phyloP scores from a whole-genome alignment of 2,888 invertebrate species.

The Lypha dubia region DNA sequence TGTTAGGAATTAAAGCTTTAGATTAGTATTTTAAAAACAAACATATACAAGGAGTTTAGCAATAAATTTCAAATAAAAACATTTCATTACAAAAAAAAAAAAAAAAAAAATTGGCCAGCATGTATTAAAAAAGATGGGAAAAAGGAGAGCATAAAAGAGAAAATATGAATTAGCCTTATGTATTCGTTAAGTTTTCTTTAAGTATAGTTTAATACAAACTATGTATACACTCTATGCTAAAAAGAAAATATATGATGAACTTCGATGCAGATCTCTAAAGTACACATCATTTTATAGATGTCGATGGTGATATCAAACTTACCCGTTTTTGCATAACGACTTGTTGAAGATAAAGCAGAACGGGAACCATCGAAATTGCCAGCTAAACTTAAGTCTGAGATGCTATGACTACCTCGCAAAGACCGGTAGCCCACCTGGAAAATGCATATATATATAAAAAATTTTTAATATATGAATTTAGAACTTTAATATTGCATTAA shows the following conservation, averaged over 20 bases:
- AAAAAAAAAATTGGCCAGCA: constrained; percentile 59
- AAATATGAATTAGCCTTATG: constrained; percentile 49
- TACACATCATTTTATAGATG: neutral
- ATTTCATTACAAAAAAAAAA: neutral
- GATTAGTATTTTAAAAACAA: constrained; percentile 74
- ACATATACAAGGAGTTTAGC: constrained; percentile 23
- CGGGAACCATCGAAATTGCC: constrained; percentile 82
- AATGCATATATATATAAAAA: no score
- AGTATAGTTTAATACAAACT: neutral
- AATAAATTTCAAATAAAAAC: constrained; percentile 18
- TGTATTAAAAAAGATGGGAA: constrained; percentile 53
- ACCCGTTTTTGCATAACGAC: constrained; percentile 84
- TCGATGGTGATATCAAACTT: constrained; percentile 74
- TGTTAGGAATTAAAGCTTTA: constrained; percentile 77
- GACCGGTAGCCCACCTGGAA: constrained; percentile 92
- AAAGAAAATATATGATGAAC: neutral
- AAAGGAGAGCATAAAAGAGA: constrained; percentile 68
- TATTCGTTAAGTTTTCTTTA: neutral
- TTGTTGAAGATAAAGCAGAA: constrained; percentile 76
- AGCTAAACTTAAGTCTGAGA: constrained; percentile 91
- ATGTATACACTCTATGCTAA: neutral
- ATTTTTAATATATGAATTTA: constrained; percentile 1
- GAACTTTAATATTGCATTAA: neutral
- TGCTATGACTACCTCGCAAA: constrained; percentile 93
- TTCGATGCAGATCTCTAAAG: neutral